phyloP scores from a whole-genome alignment of 2,888 invertebrate species.

The Dasysyrphus albostriatus region DNA sequence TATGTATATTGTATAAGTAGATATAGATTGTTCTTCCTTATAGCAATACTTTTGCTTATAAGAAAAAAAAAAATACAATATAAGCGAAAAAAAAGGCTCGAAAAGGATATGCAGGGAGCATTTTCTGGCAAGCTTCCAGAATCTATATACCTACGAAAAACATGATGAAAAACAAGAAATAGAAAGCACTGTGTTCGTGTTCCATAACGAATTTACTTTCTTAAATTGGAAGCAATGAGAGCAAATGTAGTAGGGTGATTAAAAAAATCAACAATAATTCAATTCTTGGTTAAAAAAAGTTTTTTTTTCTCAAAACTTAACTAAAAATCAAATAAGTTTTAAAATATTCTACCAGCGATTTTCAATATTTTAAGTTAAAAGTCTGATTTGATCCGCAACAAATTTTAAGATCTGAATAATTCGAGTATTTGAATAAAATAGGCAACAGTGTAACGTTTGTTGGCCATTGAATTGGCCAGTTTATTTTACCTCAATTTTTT shows the following conservation, averaged over 20 bases:
- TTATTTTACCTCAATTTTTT: too few species aligned
- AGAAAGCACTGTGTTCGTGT: constrained; percentile 56
- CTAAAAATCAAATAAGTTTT: too few species aligned
- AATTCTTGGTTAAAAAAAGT: too few species aligned
- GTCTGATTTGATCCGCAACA: too few species aligned
- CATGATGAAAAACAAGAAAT: constrained; percentile 22
- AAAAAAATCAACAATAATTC: too few species aligned
- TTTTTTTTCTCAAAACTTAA: too few species aligned
- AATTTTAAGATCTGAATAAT: too few species aligned
- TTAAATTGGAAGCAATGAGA: constrained; percentile 56
- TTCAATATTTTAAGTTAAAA: too few species aligned
- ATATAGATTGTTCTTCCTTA: neutral
- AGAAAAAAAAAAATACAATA: constrained; percentile 1
- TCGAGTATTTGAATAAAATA: too few species aligned
- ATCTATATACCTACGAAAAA: constrained; percentile 40
- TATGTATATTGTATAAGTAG: neutral
- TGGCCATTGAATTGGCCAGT: too few species aligned
- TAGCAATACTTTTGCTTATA: neutral
- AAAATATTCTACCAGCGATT: too few species aligned
- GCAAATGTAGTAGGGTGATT: neutral
- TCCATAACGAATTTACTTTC: constrained; percentile 69
- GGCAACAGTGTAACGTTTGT: too few species aligned
- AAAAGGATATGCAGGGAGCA: constrained; percentile 40
- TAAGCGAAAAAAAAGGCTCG: constrained; percentile 24
- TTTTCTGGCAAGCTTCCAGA: constrained; percentile 67